Evolutionary conservation across 2,888 invertebrate genomes (phyloP).

Genomic region (Drosophila nigricruria): DNA sequence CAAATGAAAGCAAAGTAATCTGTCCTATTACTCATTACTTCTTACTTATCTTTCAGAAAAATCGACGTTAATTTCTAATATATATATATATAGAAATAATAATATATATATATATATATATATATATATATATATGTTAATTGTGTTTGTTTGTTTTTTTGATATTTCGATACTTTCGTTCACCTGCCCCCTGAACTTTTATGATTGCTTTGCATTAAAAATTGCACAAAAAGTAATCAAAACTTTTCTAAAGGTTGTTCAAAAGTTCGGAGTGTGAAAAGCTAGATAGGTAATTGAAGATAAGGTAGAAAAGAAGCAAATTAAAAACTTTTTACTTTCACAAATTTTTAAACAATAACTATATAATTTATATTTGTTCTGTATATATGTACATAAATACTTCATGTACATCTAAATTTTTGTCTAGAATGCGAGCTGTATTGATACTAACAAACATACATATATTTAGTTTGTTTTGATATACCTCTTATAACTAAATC

Average conservation of each 20-base stretch:
- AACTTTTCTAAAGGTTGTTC: constrained; percentile 36
- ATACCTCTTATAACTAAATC: too few species aligned
- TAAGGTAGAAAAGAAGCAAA: not conserved
- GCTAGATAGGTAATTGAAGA: constrained; percentile 4
- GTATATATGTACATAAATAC: too few species aligned
- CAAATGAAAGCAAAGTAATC: too few species aligned
- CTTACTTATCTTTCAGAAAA: too few species aligned
- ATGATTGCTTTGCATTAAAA: constrained; percentile 6
- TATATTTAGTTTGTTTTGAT: too few species aligned
- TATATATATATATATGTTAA: not conserved
- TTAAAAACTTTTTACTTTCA: not conserved
- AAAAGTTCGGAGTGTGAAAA: constrained; percentile 5
- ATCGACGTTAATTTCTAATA: too few species aligned
- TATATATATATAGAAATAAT: not conserved
- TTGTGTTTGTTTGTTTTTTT: not conserved
- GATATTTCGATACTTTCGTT: not conserved
- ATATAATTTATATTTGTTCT: not conserved
- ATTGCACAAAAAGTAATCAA: constrained; percentile 50
- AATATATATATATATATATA: not conserved
- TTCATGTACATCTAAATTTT: too few species aligned
- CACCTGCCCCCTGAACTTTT: not conserved
- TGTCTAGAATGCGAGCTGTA: too few species aligned
- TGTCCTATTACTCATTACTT: too few species aligned
- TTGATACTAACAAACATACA: too few species aligned
- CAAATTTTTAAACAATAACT: not conserved